A percentile compares a stretch with the other conserved stretches of the same genome.
Conservation (phyloP, 2,888 invertebrate genomes). For the Lumbricus terrestris region DNA sequence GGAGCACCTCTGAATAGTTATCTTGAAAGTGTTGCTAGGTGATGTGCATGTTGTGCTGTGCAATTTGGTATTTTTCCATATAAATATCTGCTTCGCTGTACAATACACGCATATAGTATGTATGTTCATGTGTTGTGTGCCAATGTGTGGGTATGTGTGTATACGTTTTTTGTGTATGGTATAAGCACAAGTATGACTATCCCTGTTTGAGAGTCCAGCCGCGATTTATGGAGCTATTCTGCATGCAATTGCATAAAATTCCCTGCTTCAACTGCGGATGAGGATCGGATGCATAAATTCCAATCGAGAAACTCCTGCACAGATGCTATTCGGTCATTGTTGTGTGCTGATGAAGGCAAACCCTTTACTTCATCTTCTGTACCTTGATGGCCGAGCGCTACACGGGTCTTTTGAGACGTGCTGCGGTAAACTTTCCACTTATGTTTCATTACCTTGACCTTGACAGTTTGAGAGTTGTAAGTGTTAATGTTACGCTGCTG, state of each 20-base stretch:
- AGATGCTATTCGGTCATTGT: neutral
- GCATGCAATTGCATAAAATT: neutral
- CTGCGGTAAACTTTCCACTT: neutral
- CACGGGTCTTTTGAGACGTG: neutral
- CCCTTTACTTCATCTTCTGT: neutral
- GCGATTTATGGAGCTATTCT: neutral
- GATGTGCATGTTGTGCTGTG: too few species aligned
- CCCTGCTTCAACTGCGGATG: neutral
- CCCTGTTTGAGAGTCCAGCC: neutral
- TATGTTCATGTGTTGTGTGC: too few species aligned
- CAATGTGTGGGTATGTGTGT: too few species aligned
- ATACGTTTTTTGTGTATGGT: too few species aligned
- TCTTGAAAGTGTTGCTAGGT: too few species aligned
- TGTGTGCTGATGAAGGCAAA: neutral
- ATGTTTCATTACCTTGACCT: neutral
- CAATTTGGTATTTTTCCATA: too few species aligned
- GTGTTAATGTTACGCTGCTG: neutral
- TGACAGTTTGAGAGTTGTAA: neutral
- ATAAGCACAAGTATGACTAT: too few species aligned
- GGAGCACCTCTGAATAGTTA: too few species aligned
- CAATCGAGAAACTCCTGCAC: neutral
- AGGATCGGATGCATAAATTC: neutral
- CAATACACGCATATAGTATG: too few species aligned
- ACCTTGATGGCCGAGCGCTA: neutral
- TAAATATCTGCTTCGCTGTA: too few species aligned